phyloP scores from a whole-genome alignment of 2,888 invertebrate genomes.

The Perithous albicinctus region DNA sequence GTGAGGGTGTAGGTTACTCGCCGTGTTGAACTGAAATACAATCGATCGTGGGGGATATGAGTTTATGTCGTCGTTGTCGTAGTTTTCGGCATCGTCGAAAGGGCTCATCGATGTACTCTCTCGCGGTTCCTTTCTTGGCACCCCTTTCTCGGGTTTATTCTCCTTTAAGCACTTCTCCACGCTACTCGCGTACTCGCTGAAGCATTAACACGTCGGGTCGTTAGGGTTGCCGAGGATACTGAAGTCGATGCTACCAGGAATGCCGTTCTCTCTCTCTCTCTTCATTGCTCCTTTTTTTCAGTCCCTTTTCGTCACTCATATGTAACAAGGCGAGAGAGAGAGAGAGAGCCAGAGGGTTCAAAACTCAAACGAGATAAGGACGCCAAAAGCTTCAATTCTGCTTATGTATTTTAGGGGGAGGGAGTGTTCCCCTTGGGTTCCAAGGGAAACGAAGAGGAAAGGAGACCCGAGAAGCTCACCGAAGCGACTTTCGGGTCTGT shows the following conservation, averaged over 20 bases:
- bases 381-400: conserved; percentile 33
- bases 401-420: conserved; percentile 12
- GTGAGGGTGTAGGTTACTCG: conserved; percentile 54
- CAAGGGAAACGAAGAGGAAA: conserved; percentile 65
- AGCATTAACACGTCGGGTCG: conserved; percentile 70
- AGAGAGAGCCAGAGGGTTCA: conserved; percentile 37
- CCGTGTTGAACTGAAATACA: conserved; percentile 48
- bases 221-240: conserved; percentile 56
- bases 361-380: conserved; percentile 55
- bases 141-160: conserved; percentile 39
- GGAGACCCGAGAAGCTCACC: conserved; percentile 50
- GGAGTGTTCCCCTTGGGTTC: conserved; percentile 41
- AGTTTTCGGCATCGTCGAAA: conserved; percentile 60
- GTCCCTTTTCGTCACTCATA: conserved; percentile 20
- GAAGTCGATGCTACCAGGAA: conserved; percentile 34
- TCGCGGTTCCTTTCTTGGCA: conserved; percentile 55
- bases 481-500: conserved; percentile 77
- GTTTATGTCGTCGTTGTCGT: conserved; percentile 54
- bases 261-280: conserved; percentile 56
- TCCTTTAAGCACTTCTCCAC: conserved; percentile 44
- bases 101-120: conserved; percentile 62
- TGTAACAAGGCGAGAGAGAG: conserved; percentile 22
- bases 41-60: conserved; percentile 46
- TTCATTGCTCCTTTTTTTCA: conserved; percentile 62
- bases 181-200: conserved; percentile 62